phyloP scores from a whole-genome alignment of 2,888 invertebrate genomes.

The Hermaeophaga mercurialis region DNA sequence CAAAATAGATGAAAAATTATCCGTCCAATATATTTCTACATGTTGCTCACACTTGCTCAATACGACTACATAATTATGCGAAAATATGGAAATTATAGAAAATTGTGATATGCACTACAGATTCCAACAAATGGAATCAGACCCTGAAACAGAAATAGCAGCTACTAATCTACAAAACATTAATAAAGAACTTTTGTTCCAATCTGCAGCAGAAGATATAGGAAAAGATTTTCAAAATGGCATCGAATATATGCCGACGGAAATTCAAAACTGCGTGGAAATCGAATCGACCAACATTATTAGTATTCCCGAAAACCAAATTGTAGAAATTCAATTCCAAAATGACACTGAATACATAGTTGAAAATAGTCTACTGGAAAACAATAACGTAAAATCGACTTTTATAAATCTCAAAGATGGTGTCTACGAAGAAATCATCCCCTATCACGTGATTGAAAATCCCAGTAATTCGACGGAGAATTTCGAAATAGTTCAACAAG shows the following conservation, averaged over 20 bases:
- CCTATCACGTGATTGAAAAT: slow-evolving; percentile 40
- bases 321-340: slow-evolving; percentile 54
- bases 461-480: slow-evolving; percentile 33
- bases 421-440: slow-evolving; percentile 46
- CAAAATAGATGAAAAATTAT: slow-evolving; percentile 33
- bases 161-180: slow-evolving; percentile 42
- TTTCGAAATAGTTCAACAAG: slow-evolving; percentile 36
- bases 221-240: slow-evolving; percentile 25
- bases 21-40: slow-evolving; percentile 29
- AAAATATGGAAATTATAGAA: slow-evolving; percentile 36
- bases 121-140: slow-evolving; percentile 34
- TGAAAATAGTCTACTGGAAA: slow-evolving; percentile 42
- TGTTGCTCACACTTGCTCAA: slow-evolving; percentile 41
- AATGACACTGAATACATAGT: slow-evolving; percentile 53
- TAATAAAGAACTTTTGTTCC: slow-evolving; percentile 36
- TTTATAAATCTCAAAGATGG: slow-evolving; percentile 45
- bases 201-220: slow-evolving; percentile 9
- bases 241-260: slow-evolving; percentile 41
- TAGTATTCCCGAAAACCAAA: slow-evolving; percentile 49
- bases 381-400: slow-evolving; percentile 37
- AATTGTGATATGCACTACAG: slow-evolving; percentile 35
- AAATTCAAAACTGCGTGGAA: slow-evolving; percentile 49
- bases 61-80: slow-evolving; percentile 40
- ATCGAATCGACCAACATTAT: slow-evolving; percentile 49
- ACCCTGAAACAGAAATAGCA: slow-evolving; percentile 40